A percentile compares a stretch with the other conserved stretches of the same genome.
Evolutionary conservation across 2,797 vertebrate species (phyloP).

Genomic region (Acridotheres tristis): DNA sequence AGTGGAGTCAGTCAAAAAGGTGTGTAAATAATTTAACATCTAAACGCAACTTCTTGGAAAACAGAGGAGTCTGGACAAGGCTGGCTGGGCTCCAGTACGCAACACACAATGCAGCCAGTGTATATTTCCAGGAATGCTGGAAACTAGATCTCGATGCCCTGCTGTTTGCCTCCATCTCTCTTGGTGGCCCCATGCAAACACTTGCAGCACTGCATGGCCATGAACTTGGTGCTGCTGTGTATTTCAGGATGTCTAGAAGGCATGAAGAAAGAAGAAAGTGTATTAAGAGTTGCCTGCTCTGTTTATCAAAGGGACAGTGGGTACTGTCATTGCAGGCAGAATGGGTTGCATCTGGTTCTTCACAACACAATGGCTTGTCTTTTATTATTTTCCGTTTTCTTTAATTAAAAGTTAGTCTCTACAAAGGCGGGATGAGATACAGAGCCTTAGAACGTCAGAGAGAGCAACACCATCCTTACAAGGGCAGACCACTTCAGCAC

Average conservation of each 20-base stretch:
- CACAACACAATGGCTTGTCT: rapidly evolving
- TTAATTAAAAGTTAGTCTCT: not conserved
- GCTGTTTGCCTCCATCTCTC: not conserved
- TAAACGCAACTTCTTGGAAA: conserved; percentile 60
- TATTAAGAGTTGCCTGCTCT: not conserved
- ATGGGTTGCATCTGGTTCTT: not conserved
- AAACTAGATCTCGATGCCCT: not conserved
- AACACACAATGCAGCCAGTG: conserved; percentile 1
- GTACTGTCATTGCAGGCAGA: not conserved
- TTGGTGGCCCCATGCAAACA: not conserved
- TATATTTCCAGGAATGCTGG: conserved; percentile 39
- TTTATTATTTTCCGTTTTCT: not conserved
- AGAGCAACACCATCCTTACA: not conserved
- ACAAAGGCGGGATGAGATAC: not conserved
- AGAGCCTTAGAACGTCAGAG: not conserved
- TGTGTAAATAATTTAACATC: not conserved
- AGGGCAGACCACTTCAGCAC: not conserved
- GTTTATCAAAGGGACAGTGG: not conserved
- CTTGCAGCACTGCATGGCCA: not conserved
- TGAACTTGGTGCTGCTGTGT: not conserved
- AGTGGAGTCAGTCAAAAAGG: conserved; percentile 17
- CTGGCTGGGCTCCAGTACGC: not conserved
- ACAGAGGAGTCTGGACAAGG: not conserved
- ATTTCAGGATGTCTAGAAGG: not conserved
- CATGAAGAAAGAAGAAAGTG: not conserved